Evolutionary conservation across 2,797 vertebrate genomes (phyloP).

Genomic region (Hapalemur alaotrensis): DNA sequence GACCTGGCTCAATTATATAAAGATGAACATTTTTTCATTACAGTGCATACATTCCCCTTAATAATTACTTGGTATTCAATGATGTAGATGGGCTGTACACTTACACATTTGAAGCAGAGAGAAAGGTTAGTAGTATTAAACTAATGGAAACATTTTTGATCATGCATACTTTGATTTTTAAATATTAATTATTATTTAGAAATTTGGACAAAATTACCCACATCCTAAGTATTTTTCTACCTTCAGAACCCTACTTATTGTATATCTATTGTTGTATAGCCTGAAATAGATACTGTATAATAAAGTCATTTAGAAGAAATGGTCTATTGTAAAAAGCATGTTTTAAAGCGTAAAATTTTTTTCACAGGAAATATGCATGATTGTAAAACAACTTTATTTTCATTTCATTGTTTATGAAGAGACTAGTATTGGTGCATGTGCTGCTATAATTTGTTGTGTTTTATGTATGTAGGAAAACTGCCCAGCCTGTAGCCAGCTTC

Average conservation of each 20-base stretch:
- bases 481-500: constrained; percentile 94
- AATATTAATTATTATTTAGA: constrained; percentile 1
- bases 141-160: not conserved
- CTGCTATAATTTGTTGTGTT: constrained; percentile 1
- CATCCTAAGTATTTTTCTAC: not conserved
- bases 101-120: constrained; percentile 96
- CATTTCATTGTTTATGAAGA: not conserved
- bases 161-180: constrained; percentile 28
- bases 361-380: not conserved
- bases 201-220: constrained; percentile 9
- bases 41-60: constrained; percentile 96
- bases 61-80: constrained; percentile 98
- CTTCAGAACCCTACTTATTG: not conserved
- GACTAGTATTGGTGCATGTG: not conserved
- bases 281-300: constrained; percentile 14
- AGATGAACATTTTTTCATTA: constrained; percentile 72
- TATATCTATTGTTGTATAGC: constrained; percentile 1
- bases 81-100: constrained; percentile 97
- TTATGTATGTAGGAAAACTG: constrained; percentile 89
- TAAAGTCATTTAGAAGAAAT: constrained; percentile 45
- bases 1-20: constrained; percentile 1
- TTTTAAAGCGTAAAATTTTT: constrained; percentile 29
- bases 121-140: constrained; percentile 89
- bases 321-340: not conserved
- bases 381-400: constrained; percentile 27